Evolutionary conservation across 1,140 invertebrate species (phyloP).

Genomic region (Ips typographus): DNA sequence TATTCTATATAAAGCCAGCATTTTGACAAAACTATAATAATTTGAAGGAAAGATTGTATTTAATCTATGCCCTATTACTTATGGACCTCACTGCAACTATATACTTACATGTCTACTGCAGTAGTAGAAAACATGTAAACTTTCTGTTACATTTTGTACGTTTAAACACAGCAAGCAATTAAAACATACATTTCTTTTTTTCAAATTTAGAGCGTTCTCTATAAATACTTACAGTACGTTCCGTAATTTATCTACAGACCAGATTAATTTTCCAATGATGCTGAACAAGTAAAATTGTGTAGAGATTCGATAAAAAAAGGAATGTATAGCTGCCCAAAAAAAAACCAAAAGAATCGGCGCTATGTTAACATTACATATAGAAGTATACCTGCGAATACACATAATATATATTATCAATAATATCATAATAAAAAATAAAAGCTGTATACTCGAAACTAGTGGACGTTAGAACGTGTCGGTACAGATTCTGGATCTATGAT

Average conservation of each 20-base stretch:
- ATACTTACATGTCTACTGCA: slow-evolving; percentile 7
- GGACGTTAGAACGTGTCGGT: slow-evolving; percentile 47
- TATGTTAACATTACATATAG: too few relatives aligned
- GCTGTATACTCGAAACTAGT: slow-evolving; percentile 44
- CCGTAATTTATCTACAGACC: slow-evolving; percentile 9
- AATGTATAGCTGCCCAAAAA: slow-evolving; percentile 37
- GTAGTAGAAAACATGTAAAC: slow-evolving; percentile 8
- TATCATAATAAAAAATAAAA: too few relatives aligned
- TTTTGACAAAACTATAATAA: not conserved
- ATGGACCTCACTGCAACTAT: not conserved
- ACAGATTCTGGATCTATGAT: slow-evolving; percentile 45
- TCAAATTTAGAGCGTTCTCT: not conserved
- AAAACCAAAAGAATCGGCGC: slow-evolving; percentile 8
- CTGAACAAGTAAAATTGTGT: too few relatives aligned
- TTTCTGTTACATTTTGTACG: slow-evolving; percentile 26
- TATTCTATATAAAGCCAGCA: too few relatives aligned
- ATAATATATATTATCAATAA: too few relatives aligned
- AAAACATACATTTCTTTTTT: slow-evolving; percentile 2
- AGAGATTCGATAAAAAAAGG: slow-evolving; percentile 15
- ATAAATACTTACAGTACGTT: not conserved
- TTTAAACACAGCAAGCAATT: slow-evolving; percentile 8
- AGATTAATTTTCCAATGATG: not conserved
- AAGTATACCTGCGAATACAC: slow-evolving; percentile 38
- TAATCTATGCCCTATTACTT: not conserved
- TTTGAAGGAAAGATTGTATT: not conserved